Base-by-base conservation (phyloP, 1,140 invertebrate genomes). In the Apis cerana region DNA sequence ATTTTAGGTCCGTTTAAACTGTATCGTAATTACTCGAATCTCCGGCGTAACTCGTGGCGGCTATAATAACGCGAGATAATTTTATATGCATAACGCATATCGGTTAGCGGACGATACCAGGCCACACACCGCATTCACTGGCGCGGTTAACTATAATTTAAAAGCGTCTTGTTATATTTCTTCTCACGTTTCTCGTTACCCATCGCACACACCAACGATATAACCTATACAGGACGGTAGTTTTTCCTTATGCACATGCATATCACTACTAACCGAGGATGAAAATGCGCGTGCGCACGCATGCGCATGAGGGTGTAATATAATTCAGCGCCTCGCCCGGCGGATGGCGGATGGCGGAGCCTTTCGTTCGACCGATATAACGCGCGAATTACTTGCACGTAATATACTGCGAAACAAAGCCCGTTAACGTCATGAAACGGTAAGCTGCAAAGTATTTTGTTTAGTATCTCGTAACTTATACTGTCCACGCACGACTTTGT, bases 361-460 rank as follows among this genome's bases (percentile, higher is more conserved):
- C 17, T 67, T 61, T 61, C 74, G 56, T 33, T 10, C 52, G 52
- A 21, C 54, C 74, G 65, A 78, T 62, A 69, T 78, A 78, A 59
- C 75, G 80, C 75, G 75, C 58, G 74, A 70, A 70, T 78, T 82
- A 82, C 75, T 82, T 82, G 67, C 80, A 56, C 67, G 58, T 82
- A 82, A 70, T 82, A 78, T 78, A 82, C 67, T 62, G 67, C 74
- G 65, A 82, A 82, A 82, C 75, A 82, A 82, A 82, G 74, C 80
- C 67, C 75, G 74, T 78, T 78, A 82, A 77, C 65, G 80, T 82
- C 74, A 69, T 67, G 80, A 69, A 68, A 78, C 80, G 58, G 80
- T 77, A 56, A 78, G 65, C 75, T 50, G 74, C 62, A 23, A 52
- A 54, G 72, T 69, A 82, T 82, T 82, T 82, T 78, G 75, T 82